These are phyloP conservation scores for Periphyllus acericola DNA, from an alignment of 2,888 invertebrate genomes.

Conservation along the genomic window DNA sequence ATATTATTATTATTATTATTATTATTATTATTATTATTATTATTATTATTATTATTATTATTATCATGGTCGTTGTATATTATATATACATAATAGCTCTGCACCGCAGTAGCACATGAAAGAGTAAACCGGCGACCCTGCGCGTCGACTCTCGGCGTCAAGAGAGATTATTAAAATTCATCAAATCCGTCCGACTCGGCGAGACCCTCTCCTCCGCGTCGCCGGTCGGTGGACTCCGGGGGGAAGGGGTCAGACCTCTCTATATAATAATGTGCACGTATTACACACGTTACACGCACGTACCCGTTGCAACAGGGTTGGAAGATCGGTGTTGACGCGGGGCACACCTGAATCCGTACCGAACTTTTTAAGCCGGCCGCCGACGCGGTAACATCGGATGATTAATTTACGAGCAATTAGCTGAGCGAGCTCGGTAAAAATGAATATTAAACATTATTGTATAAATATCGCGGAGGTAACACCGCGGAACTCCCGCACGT, in stretches of 20 bases:
- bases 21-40: not conserved
- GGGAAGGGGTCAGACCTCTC: too few relatives aligned
- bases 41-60: too few relatives aligned
- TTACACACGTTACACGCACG: not conserved
- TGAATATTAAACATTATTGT: conserved; percentile 3
- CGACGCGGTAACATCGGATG: not conserved
- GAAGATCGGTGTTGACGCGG: not conserved
- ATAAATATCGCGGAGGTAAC: not conserved
- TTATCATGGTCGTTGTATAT: not conserved
- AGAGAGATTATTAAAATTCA: conserved; percentile 51
- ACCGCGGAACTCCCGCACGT: not conserved
- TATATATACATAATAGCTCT: not conserved
- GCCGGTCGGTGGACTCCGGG: too few relatives aligned
- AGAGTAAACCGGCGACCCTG: too few relatives aligned
- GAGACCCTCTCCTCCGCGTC: not conserved
- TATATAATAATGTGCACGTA: not conserved
- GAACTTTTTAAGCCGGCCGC: conserved; percentile 10
- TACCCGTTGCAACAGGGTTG: not conserved
- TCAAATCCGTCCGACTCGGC: conserved; percentile 13
- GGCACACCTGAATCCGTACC: not conserved
- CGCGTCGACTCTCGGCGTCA: too few relatives aligned
- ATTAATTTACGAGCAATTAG: conserved; percentile 31
- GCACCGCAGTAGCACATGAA: not conserved
- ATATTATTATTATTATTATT: conserved; percentile 15
- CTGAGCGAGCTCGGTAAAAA: not conserved